These are phyloP conservation scores for Tupaia chinensis DNA, from an alignment of 2,113 vertebrate species.

Conservation along the genomic window DNA sequence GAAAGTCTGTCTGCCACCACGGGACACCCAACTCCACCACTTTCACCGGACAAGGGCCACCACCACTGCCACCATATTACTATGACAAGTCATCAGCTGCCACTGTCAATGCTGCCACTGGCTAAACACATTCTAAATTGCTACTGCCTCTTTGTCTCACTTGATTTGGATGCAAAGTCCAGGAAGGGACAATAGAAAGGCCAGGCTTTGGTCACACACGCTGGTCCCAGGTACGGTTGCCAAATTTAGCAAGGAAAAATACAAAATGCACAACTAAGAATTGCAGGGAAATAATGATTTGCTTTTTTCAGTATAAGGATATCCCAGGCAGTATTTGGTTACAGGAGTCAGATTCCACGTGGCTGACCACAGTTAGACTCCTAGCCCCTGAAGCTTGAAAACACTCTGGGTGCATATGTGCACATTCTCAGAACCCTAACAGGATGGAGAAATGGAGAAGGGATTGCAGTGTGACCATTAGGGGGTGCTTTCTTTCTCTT, in stretches of 20 bases:
- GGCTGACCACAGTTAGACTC: too few species aligned
- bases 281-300: not conserved
- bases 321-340: not conserved
- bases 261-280: not conserved
- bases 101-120: rapidly evolving
- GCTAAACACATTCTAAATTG: not conserved
- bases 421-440: too few species aligned
- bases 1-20: not conserved
- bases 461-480: too few species aligned
- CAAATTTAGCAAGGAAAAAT: not conserved
- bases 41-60: rapidly evolving
- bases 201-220: not conserved
- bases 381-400: too few species aligned
- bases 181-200: not conserved
- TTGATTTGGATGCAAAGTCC: not conserved
- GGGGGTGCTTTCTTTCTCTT: too few species aligned
- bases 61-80: rapidly evolving
- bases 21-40: rapidly evolving
- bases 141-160: not conserved
- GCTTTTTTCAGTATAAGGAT: not conserved
- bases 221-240: not conserved
- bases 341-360: too few species aligned
- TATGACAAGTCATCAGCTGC: rapidly evolving
- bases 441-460: too few species aligned
- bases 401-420: too few species aligned